phyloP scores from a whole-genome alignment of 1,140 invertebrate genomes.

The Lasaia peninsularis region DNA sequence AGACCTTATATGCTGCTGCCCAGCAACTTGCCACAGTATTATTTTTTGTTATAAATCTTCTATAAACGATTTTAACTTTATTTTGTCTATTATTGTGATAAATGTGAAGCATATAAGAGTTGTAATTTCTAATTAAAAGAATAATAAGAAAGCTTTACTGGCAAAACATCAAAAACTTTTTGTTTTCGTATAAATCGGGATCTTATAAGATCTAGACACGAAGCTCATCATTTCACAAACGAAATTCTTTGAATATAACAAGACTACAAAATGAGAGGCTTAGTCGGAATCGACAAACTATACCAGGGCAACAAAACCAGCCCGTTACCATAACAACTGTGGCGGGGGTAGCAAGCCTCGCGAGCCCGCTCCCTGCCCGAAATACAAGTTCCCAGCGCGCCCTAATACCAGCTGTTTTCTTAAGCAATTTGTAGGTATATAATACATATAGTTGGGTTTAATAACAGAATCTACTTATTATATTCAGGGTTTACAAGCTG shows the following conservation, averaged over 20 bases:
- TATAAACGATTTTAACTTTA: too few relatives aligned
- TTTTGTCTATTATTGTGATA: too few relatives aligned
- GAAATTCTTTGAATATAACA: slow-evolving; percentile 1
- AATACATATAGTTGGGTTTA: slow-evolving; percentile 30
- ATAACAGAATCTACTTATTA: slow-evolving; percentile 12
- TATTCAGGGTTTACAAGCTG: not conserved
- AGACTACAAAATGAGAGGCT: not conserved
- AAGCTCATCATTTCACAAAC: not conserved
- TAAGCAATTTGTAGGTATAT: slow-evolving; percentile 33
- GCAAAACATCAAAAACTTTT: too few relatives aligned
- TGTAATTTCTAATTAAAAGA: too few relatives aligned
- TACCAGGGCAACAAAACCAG: slow-evolving; percentile 55
- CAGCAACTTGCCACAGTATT: too few relatives aligned
- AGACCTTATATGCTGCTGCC: too few relatives aligned
- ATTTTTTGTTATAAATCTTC: too few relatives aligned
- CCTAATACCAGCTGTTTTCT: slow-evolving; percentile 45
- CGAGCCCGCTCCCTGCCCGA: slow-evolving; percentile 24
- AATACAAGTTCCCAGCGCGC: slow-evolving; percentile 43
- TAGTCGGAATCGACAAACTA: slow-evolving; percentile 21
- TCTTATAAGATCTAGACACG: not conserved
- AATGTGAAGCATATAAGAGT: too few relatives aligned
- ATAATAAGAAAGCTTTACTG: too few relatives aligned
- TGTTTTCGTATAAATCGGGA: too few relatives aligned
- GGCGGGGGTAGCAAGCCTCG: slow-evolving; percentile 40
- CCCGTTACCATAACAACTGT: slow-evolving; percentile 53